phyloP scores from a whole-genome alignment of 2,113 vertebrate genomes.

The Phyllopteryx taeniolatus region DNA sequence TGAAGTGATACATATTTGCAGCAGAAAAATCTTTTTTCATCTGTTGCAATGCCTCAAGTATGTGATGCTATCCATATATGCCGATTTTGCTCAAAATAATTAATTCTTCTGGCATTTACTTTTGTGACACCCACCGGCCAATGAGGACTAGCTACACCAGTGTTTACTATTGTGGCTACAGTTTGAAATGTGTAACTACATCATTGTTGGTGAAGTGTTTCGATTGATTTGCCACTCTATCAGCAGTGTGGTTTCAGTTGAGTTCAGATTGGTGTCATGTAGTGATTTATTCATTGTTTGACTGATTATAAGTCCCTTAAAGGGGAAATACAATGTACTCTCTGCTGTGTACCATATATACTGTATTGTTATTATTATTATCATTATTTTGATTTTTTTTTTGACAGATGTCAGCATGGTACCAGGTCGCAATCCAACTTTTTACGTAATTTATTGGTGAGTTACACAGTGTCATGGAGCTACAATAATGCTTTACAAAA shows the following conservation, averaged over 20 bases:
- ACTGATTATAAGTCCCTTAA: too few species aligned
- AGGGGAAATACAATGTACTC: too few species aligned
- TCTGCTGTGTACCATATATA: too few species aligned
- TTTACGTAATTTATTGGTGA: background rate
- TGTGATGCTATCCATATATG: background rate
- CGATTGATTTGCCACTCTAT: background rate
- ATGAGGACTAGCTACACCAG: background rate
- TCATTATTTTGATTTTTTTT: slow-evolving; percentile 20
- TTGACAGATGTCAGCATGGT: background rate
- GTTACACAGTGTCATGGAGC: background rate
- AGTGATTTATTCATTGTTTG: too few species aligned
- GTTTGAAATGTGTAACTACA: too few species aligned
- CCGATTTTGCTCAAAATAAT: too few species aligned
- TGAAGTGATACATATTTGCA: background rate
- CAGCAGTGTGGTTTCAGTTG: background rate
- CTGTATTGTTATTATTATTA: too few species aligned
- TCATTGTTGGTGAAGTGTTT: background rate
- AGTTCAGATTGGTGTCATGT: too few species aligned
- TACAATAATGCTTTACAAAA: background rate
- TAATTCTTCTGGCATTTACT: too few species aligned
- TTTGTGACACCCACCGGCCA: background rate
- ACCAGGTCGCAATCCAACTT: background rate
- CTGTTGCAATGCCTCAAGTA: background rate
- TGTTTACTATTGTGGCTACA: background rate
- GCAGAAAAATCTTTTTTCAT: background rate